Conservation (phyloP, 2,888 invertebrate species). For the Harpalus rubripes region DNA sequence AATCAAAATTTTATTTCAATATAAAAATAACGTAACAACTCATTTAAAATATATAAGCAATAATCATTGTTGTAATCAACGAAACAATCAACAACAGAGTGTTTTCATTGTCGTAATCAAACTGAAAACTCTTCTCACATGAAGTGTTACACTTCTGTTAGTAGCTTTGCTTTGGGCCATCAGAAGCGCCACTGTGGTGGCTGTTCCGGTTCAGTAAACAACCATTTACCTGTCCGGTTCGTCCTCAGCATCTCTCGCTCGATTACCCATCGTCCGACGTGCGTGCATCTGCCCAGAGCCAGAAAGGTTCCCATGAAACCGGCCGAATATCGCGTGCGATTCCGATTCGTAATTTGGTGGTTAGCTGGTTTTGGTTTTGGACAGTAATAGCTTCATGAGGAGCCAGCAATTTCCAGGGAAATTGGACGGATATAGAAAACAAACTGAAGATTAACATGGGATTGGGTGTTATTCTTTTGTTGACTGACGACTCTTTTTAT, state of each 20-base stretch:
- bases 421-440: background rate
- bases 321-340: conserved; percentile 50
- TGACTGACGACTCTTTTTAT: background rate
- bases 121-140: too few species aligned
- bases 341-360: conserved; percentile 40
- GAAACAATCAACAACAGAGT: too few species aligned
- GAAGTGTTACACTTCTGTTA: background rate
- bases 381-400: conserved; percentile 7
- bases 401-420: background rate
- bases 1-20: too few species aligned
- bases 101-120: too few species aligned
- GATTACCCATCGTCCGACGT: conserved; percentile 11
- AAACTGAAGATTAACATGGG: background rate
- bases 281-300: conserved; percentile 30
- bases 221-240: conserved; percentile 44
- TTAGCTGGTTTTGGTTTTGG: conserved; percentile 39
- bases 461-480: background rate
- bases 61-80: too few species aligned
- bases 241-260: conserved; percentile 7
- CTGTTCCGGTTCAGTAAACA: conserved; percentile 56
- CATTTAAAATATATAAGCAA: too few species aligned
- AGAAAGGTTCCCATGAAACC: conserved; percentile 52
- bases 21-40: too few species aligned
- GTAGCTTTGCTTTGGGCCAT: background rate
- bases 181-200: conserved; percentile 33